These are phyloP conservation scores for Drosophila nasuta DNA, from an alignment of 1,140 invertebrate genomes.

Conservation along the genomic window DNA sequence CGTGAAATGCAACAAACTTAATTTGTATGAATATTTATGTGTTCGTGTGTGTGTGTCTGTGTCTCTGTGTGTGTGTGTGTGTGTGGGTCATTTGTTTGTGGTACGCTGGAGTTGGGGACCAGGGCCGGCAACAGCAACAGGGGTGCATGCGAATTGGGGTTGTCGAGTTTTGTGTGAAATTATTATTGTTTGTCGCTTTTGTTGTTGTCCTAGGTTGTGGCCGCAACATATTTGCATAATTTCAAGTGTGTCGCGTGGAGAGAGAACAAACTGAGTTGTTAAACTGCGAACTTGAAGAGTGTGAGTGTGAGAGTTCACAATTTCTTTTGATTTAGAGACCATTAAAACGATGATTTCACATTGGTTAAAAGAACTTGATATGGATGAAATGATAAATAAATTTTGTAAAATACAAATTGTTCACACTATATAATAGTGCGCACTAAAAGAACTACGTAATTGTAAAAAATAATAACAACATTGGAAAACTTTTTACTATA, in stretches of 20 bases:
- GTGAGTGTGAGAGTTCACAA: too few species aligned
- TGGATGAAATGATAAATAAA: too few species aligned
- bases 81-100: conserved; percentile 5
- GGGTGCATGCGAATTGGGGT: conserved; percentile 8
- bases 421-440: too few species aligned
- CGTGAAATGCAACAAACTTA: conserved; percentile 55
- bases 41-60: not conserved
- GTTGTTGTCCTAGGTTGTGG: conserved; percentile 38
- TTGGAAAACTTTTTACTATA: too few species aligned
- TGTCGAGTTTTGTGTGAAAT: conserved; percentile 15
- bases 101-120: not conserved
- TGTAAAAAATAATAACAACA: too few species aligned
- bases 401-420: too few species aligned
- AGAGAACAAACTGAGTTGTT: conserved; percentile 18
- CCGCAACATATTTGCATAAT: conserved; percentile 39
- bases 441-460: too few species aligned
- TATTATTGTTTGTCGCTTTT: conserved; percentile 6
- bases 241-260: conserved; percentile 11
- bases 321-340: too few species aligned
- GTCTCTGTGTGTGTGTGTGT: conserved; percentile 1
- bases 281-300: not conserved
- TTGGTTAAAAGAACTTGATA: too few species aligned
- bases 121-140: not conserved
- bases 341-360: too few species aligned
- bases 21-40: conserved; percentile 66